A percentile compares a stretch with the other conserved stretches of the same genome.
Evolutionary conservation across 2,113 vertebrate species (phyloP).

Genomic region (Chunga burmeisteri): DNA sequence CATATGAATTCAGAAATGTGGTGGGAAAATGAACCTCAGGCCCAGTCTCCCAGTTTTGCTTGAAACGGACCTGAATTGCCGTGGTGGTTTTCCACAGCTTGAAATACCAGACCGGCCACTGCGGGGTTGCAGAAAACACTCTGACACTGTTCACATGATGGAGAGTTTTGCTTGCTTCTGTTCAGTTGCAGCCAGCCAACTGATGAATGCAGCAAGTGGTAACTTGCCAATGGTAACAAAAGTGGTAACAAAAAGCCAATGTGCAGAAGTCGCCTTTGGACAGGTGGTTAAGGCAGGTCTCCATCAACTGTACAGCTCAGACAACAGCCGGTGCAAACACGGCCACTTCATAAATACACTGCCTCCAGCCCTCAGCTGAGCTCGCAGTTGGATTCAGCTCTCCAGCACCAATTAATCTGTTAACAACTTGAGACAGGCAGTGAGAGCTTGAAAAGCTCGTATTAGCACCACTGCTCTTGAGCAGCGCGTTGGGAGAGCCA

Average conservation of each 20-base stretch:
- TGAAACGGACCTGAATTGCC: not conserved
- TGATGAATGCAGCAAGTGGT: not conserved
- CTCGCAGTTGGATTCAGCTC: accelerated
- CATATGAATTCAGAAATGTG: not conserved
- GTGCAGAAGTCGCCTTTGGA: not conserved
- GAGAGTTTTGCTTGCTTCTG: not conserved
- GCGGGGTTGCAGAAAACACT: not conserved
- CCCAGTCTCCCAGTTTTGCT: not conserved
- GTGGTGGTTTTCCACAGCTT: not conserved
- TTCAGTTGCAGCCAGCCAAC: not conserved
- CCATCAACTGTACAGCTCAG: not conserved
- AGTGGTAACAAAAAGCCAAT: not conserved
- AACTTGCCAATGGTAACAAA: too few relatives aligned
- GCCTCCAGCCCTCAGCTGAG: not conserved
- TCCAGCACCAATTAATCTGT: not conserved
- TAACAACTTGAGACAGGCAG: not conserved
- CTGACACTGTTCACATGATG: too few relatives aligned
- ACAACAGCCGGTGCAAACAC: not conserved
- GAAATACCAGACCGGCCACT: not conserved
- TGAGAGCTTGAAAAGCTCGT: not conserved
- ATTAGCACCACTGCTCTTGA: not conserved
- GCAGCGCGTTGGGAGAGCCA: not conserved
- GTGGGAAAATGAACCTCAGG: not conserved
- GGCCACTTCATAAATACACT: not conserved
- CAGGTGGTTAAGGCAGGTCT: not conserved